Conservation (phyloP, 2,113 vertebrate genomes). For the Spea multiplicata region DNA sequence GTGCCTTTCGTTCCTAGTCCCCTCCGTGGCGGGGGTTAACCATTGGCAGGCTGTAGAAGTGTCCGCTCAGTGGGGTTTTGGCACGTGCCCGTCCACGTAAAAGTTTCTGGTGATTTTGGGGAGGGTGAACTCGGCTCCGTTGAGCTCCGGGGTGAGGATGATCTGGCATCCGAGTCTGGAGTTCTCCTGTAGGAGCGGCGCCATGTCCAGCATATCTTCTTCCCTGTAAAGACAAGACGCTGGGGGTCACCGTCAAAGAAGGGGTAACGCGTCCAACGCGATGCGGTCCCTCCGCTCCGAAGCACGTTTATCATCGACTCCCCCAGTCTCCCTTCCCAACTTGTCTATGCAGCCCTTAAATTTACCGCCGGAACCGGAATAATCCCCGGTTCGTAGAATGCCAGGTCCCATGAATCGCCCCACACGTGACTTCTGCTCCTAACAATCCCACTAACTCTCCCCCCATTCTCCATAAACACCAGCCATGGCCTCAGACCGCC, state of each 20-base stretch:
- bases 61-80: constrained; percentile 80
- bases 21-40: background rate
- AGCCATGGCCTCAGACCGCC: too few relatives aligned
- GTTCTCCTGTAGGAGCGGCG: constrained; percentile 83
- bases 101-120: constrained; percentile 89
- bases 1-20: background rate
- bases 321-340: too few relatives aligned
- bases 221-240: constrained; percentile 65
- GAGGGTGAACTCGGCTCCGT: constrained; percentile 78
- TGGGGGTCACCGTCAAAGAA: background rate
- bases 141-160: constrained; percentile 73
- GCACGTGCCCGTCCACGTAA: constrained; percentile 87
- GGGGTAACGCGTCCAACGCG: too few relatives aligned
- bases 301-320: too few relatives aligned
- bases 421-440: too few relatives aligned
- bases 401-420: too few relatives aligned
- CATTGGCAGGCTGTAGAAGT: background rate
- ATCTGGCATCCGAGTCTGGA: constrained; percentile 89
- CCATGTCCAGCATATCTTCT: constrained; percentile 94
- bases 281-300: too few relatives aligned
- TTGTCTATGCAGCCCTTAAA: too few relatives aligned
- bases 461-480: too few relatives aligned
- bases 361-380: too few relatives aligned
- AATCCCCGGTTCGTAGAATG: too few relatives aligned
- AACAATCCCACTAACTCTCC: too few relatives aligned